Base-by-base conservation (phyloP, 2,888 invertebrate genomes). In the Anodontia alba region DNA sequence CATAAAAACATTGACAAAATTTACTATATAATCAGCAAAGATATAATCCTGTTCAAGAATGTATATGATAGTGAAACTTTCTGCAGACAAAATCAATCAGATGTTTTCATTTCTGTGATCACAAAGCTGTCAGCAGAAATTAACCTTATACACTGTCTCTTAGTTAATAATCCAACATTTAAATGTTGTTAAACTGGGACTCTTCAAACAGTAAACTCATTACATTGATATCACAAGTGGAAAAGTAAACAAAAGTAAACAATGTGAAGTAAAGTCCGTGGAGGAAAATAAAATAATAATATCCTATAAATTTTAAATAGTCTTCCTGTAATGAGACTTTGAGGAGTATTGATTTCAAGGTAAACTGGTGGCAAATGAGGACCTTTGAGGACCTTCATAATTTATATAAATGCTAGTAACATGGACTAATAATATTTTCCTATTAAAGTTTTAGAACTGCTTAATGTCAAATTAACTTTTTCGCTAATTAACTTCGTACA, bases 291-390 rank as follows among this genome's bases (percentile, higher is more conserved):
- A 29, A 23, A 5, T 29, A n/a, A 57, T 57, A 62, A 33, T 17
- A 20, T 33, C 62, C 33, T 57, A 62, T 62, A 62, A 62, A 62
- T 62, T 62, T 62, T 62, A 62, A 33, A 62, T 33, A 57, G 23
- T 57, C 23, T 57, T 57, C 49, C 49, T 5, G 38, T 38, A 38
- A 38, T 38, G 38, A 38, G 38, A 12, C 12, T 38, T 38, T 38
- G 12, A 38, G 38, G 38, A 38, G 7, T 38, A 38, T 38, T 38
- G 38, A 38, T 38, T 38, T 38, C 38, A 38, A 38, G 12, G 12
- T 38, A 38, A 38, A 38, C 12, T 38, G 38, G n/a, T n/a, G n/a
- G n/a, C n/a, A n/a, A n/a, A n/a, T n/a, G n/a, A n/a, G n/a, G n/a
- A n/a, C n/a, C n/a, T n/a, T n/a, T n/a, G n/a, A n/a, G n/a, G n/a